Base-by-base conservation (phyloP, 2,797 vertebrate species). In the Cetoscarus ocellatus region DNA sequence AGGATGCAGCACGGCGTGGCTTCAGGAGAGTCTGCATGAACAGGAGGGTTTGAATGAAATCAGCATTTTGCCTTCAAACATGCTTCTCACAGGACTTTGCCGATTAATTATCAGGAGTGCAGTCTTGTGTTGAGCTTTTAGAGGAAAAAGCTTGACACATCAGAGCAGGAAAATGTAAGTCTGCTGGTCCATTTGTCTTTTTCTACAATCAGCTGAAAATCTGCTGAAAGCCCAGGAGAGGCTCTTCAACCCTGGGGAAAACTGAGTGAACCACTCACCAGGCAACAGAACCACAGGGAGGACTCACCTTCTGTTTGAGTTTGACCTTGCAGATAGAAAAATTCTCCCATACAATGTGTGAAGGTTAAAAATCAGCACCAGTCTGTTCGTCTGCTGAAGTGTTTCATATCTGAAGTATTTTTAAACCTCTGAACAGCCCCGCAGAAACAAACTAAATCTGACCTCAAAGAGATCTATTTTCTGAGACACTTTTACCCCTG, bases 241-340 rank as follows among this genome's bases (percentile, higher is more conserved):
- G 45, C 60, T 56, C 17, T 19, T 27, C 1, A 45, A 17, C 68
- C 58, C 61, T 18, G 3, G 1, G n/a, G 27, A 40, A 62, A 58
- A 39, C 68, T 53, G 35, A 47, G 50, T 5, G 66, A 75, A n/a
- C 67, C 7, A 42, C 61, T 83, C n/a, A 39, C 36, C 53, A 42
- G 58, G 53, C 52, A 62, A 39, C 61, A 3, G 43, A 14, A 45
- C 34, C 7, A 43, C 45, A 35, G 58, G 52, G 43, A 48, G 35
- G 6, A 27, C 52, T 53, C 35, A 0, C 34, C 18, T 61, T 1
- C 43, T 18, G 35, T 55, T 0, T 9, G 13, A 68, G 17, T 61
- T 56, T 12, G 10, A 45, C 8, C n/a, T 8, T 45, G 51, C 43
- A 10, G 54, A 38, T 13, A 35, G 10, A 49, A 57, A 44, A 9